Conservation (phyloP, 2,113 vertebrate species). For the Cebus imitator region DNA sequence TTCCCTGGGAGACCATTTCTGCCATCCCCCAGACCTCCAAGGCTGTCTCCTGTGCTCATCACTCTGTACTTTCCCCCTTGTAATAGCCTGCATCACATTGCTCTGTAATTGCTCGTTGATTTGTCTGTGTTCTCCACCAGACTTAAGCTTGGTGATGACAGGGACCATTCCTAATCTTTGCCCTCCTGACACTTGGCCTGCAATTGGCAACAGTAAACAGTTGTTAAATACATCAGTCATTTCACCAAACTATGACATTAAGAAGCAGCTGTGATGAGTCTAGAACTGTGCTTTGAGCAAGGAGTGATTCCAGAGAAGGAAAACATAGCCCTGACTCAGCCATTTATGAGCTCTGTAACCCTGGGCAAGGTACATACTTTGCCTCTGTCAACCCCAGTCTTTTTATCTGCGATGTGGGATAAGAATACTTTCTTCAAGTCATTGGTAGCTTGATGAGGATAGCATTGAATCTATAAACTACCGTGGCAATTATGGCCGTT, state of each 20-base stretch:
- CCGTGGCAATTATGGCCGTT: no score
- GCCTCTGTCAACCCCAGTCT: background rate
- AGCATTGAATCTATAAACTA: no score
- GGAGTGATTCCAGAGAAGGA: background rate
- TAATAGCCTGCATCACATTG: background rate
- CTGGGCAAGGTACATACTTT: background rate
- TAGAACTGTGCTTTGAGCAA: background rate
- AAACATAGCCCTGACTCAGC: background rate
- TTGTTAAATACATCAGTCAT: background rate
- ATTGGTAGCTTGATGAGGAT: no score
- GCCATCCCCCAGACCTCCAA: rapidly evolving
- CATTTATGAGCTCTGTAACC: background rate
- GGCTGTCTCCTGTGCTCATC: background rate
- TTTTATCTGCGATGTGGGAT: background rate
- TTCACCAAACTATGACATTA: background rate
- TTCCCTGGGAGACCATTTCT: background rate
- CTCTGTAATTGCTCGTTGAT: background rate
- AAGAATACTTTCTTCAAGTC: background rate
- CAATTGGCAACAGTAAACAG: background rate
- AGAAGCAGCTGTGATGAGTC: background rate
- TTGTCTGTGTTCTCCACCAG: background rate
- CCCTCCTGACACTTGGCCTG: background rate
- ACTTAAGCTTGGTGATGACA: background rate
- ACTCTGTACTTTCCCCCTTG: background rate
- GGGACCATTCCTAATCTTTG: background rate